Percentiles rank a stretch among this genome's conserved stretches.
phyloP scores from a whole-genome alignment of 1,140 invertebrate genomes.

The Triops longicaudatus region DNA sequence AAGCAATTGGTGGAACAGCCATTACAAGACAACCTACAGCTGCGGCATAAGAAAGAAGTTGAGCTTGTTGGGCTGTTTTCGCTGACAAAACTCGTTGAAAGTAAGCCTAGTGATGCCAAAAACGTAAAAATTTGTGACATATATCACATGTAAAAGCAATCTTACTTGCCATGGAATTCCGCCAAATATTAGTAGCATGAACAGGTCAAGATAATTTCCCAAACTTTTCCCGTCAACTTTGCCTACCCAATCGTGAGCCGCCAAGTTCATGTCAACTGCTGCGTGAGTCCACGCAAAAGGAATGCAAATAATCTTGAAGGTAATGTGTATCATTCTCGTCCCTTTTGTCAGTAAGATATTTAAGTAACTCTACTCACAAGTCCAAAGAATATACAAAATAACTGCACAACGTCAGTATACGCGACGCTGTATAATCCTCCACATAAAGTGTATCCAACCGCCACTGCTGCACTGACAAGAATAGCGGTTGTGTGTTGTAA shows the following conservation, averaged over 20 bases:
- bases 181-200: conserved; percentile 64
- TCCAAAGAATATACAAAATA: conserved; percentile 67
- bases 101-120: conserved; percentile 52
- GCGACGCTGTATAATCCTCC: conserved; percentile 71
- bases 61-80: conserved; percentile 57
- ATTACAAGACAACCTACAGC: conserved; percentile 63
- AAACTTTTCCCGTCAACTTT: conserved; percentile 47
- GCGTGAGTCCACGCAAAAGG: conserved; percentile 56
- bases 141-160: conserved; percentile 3
- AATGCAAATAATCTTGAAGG: conserved; percentile 50
- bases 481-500: conserved; percentile 52
- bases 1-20: conserved; percentile 62
- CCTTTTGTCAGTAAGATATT: conserved; percentile 33
- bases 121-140: not conserved
- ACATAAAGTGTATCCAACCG: conserved; percentile 63
- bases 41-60: conserved; percentile 61
- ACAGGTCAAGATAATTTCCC: conserved; percentile 58
- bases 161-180: conserved; percentile 76
- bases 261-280: conserved; percentile 46
- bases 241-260: conserved; percentile 55
- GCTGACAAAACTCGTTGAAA: conserved; percentile 73
- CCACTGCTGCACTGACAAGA: conserved; percentile 57
- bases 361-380: conserved; percentile 46
- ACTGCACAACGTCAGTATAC: conserved; percentile 69
- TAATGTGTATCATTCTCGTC: conserved; percentile 42